Evolutionary conservation across 1,140 invertebrate species (phyloP).

Genomic region (Colletes latitarsis): DNA sequence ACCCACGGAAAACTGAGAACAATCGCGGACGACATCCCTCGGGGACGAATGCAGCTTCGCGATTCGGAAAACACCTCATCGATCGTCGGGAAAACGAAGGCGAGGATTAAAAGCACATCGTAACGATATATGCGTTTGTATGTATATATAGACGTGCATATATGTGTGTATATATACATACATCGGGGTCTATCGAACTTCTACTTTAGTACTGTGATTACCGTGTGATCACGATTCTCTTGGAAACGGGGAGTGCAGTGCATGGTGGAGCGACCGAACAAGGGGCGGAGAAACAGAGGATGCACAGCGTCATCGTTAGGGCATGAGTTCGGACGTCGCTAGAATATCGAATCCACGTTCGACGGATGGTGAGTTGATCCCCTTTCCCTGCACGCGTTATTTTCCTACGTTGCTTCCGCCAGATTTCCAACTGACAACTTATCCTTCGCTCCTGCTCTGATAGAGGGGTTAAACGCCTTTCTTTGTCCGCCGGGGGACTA

Average conservation of each 20-base stretch:
- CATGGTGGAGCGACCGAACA: no score
- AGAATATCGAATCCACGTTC: slow-evolving; percentile 30
- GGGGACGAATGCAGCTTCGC: slow-evolving; percentile 33
- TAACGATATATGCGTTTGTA: not conserved
- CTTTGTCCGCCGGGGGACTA: not conserved
- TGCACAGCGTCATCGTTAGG: slow-evolving; percentile 45
- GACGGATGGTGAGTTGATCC: slow-evolving; percentile 49
- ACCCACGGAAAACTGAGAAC: no score
- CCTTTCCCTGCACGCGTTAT: not conserved
- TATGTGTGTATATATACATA: no score
- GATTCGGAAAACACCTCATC: slow-evolving; percentile 4
- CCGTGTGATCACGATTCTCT: not conserved
- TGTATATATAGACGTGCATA: no score
- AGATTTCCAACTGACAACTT: no score
- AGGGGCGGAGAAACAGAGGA: slow-evolving; percentile 33
- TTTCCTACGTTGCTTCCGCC: not conserved
- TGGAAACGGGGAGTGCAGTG: not conserved
- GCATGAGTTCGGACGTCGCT: slow-evolving; percentile 55
- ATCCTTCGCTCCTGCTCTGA: not conserved
- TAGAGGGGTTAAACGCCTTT: not conserved
- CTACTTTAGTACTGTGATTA: no score
- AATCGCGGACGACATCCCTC: not conserved
- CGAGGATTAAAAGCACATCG: slow-evolving; percentile 15
- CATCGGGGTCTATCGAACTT: not conserved
- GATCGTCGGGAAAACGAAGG: slow-evolving; percentile 30